Evolutionary conservation across 1,140 invertebrate genomes (phyloP), one percentile per base, ranked within the genome.

Genomic region (Nasonia vitripennis): DNA sequence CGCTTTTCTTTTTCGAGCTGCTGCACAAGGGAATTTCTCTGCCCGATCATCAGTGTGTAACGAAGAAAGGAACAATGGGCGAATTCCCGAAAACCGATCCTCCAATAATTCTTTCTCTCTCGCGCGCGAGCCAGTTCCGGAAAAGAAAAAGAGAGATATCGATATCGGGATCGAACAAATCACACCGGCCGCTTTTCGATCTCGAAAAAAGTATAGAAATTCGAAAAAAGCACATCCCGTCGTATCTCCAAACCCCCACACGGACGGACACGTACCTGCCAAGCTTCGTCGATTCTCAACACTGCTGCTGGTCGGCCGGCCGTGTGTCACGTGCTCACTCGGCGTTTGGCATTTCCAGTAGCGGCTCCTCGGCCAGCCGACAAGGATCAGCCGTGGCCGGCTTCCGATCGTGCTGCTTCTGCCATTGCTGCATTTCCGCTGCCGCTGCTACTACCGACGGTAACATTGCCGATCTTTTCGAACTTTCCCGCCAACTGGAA

Each of bases 301-400:
- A 45, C 41, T 37, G 17, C 51, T 55, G 51, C 12, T 62, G 20
- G 55, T 51, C 81, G 81, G 12, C 81, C 51, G 81, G 73, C 67
- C 45, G 48, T 31, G 48, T 41, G 82, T 83, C 82, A 83, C 82
- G 82, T 83, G 82, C 62, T 75, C 48, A 74, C 68, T 23, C 45
- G 71, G 34, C 23, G 11, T 78, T 62, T 34, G 48, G 4, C 74
- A 67, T 27, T 71, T 78, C 7, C 55, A 14, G 27, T 34, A 20
- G 9, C 23, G 7, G n/a, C 23, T 83, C 74, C 14, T 5, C 67
- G 62, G 71, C 75, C 27, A 55, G 27, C 55, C 55, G 55, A 62
- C 17, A 62, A 67, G 68, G 37, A 77, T 67, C 48, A 78, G 71
- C 34, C 34, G 34, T n/a, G 23, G 71, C 74, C 74, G 82, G 9